These are phyloP conservation scores for Trinectes maculatus DNA, from an alignment of 2,113 vertebrate genomes.

Conservation along the genomic window DNA sequence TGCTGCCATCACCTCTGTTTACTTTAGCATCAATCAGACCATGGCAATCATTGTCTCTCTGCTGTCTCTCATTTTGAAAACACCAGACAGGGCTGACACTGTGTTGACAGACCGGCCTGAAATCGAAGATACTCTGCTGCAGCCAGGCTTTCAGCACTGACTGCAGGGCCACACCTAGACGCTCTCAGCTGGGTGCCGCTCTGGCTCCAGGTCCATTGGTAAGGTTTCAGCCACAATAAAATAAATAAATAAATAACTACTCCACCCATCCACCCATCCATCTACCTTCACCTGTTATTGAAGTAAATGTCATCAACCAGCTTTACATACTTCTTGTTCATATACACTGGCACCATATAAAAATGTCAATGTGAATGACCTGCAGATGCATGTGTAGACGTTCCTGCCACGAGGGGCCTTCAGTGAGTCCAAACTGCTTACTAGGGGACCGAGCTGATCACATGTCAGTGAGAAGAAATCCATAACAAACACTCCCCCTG, in stretches of 20 bases:
- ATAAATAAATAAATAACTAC: no score
- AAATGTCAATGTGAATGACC: no score
- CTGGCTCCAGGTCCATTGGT: no score
- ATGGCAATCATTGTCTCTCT: constrained; percentile 38
- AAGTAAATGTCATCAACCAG: no score
- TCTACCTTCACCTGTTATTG: no score
- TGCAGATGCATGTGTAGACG: not conserved
- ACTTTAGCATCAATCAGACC: constrained; percentile 48
- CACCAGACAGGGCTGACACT: not conserved
- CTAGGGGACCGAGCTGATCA: not conserved
- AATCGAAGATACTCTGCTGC: constrained; percentile 8
- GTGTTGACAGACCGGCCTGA: constrained; percentile 41
- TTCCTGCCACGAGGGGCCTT: no score
- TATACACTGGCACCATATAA: no score
- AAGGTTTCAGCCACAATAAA: constrained; percentile 1
- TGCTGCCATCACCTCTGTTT: constrained; percentile 39
- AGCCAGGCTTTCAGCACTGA: constrained; percentile 8
- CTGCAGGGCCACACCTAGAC: no score
- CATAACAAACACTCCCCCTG: constrained; percentile 45
- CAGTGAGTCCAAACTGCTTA: not conserved
- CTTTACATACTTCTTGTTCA: no score
- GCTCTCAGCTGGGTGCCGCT: constrained; percentile 29
- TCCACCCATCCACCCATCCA: no score
- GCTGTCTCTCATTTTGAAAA: constrained; percentile 29
- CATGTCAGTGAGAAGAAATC: not conserved